Percentiles rank a stretch among this genome's conserved stretches.
Conservation (phyloP, 2,113 vertebrate species). For the Indicator indicator region DNA sequence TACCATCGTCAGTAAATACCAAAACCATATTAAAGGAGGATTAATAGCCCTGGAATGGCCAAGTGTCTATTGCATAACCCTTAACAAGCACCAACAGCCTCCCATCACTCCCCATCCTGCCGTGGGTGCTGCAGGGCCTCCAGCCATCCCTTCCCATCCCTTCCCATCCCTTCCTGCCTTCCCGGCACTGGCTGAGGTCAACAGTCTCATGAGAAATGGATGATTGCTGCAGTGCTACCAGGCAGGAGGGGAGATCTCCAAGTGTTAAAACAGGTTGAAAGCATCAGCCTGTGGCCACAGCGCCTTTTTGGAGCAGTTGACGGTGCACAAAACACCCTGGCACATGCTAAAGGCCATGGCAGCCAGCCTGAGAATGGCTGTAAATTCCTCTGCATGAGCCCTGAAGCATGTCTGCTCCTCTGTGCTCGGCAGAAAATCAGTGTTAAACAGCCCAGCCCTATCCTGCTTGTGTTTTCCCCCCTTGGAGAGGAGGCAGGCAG, state of each 20-base stretch:
- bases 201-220: neutral
- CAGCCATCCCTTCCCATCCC: neutral
- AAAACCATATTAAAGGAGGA: neutral
- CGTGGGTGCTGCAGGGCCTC: neutral
- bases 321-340: neutral
- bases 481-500: neutral
- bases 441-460: neutral
- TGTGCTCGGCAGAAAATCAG: neutral
- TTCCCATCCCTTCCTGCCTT: neutral
- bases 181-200: rapidly evolving
- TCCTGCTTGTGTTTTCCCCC: neutral
- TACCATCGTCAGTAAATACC: neutral
- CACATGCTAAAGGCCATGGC: neutral
- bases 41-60: neutral
- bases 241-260: neutral
- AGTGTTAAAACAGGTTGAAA: neutral
- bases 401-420: neutral
- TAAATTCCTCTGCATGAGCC: rapidly evolving
- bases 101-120: neutral
- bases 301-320: neutral
- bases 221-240: neutral
- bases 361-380: neutral
- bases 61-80: neutral
- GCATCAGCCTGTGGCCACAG: rapidly evolving
- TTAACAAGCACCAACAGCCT: neutral